Evolutionary conservation across 2,113 vertebrate species (phyloP), one percentile per base, ranked within the genome.

Genomic region (Callipepla squamata): DNA sequence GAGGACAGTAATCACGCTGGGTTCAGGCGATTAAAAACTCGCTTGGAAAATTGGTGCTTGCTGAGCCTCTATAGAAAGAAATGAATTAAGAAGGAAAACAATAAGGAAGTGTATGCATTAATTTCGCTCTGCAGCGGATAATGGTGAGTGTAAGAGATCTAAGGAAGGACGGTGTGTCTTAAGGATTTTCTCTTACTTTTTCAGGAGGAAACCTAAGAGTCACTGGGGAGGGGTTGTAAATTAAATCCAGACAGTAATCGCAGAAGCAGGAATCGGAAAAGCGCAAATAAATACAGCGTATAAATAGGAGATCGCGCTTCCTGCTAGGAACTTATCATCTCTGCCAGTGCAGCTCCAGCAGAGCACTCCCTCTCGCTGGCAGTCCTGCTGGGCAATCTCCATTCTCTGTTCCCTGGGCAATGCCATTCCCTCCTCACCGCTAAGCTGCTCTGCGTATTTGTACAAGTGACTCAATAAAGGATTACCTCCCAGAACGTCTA

Each of bases 41-140:
- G 0, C 89, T 95, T 66, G 87, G 77, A 96, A 96, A 97, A 93
- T 95, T 94, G 90, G 73, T 2, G 9, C 82, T 94, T 83, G 91
- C 92, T 93, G 91, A 83, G 92, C 62, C 63, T 89, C 76, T 72
- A 21, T 82, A 80, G 93, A 87, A 91, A 82, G 77, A 91, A 96
- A 91, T 84, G 90, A 95, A 96, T 95, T 87, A 94, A 80, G 90
- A 53, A 79, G 93, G 89, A 63, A 93, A 96, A 95, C 88, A 96
- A 78, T 86, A 70, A 96, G 59, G 78, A 92, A 88, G 78, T 45
- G 65, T 80, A 78, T 34, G 19, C 72, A 87, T 89, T 95, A 91
- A 91, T 94, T 91, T 88, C 65, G 36, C 80, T 93, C 86, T 76
- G 86, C 81, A 66, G 89, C 34, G 65, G 61, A 51, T 78, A 80